Conservation (phyloP, 1,140 invertebrate species). For the Drosophila bipectinata region DNA sequence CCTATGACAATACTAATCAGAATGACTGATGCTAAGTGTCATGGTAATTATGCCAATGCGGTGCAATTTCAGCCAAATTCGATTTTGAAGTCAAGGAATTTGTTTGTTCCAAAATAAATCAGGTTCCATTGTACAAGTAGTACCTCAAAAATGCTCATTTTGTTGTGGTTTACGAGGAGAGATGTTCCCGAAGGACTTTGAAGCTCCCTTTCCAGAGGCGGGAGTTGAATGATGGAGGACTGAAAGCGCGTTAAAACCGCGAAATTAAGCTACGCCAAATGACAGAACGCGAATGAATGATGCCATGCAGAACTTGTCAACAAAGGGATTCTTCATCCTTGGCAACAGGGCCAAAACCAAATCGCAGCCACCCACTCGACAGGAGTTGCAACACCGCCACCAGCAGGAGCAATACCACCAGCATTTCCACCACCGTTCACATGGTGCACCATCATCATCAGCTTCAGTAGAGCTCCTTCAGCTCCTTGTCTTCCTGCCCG, state of each 20-base stretch:
- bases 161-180: constrained; percentile 3
- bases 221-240: constrained; percentile 8
- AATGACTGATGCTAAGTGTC: constrained; percentile 2
- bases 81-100: constrained; percentile 37
- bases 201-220: background rate
- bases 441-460: constrained; percentile 38
- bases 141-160: constrained; percentile 46
- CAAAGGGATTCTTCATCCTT: constrained; percentile 51
- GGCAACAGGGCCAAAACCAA: constrained; percentile 32
- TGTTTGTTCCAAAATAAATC: constrained; percentile 11
- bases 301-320: constrained; percentile 56
- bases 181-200: constrained; percentile 10
- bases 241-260: constrained; percentile 68
- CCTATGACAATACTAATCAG: constrained; percentile 56
- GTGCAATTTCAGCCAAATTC: background rate
- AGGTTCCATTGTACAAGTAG: background rate
- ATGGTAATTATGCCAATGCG: background rate
- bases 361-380: constrained; percentile 19
- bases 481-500: constrained; percentile 34
- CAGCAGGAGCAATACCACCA: constrained; percentile 16
- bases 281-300: constrained; percentile 47
- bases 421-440: background rate
- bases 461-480: constrained; percentile 11
- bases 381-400: constrained; percentile 3
- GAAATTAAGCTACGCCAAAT: constrained; percentile 67